Base-by-base conservation (phyloP, 2,888 invertebrate genomes). In the Hybos culiciformis region DNA sequence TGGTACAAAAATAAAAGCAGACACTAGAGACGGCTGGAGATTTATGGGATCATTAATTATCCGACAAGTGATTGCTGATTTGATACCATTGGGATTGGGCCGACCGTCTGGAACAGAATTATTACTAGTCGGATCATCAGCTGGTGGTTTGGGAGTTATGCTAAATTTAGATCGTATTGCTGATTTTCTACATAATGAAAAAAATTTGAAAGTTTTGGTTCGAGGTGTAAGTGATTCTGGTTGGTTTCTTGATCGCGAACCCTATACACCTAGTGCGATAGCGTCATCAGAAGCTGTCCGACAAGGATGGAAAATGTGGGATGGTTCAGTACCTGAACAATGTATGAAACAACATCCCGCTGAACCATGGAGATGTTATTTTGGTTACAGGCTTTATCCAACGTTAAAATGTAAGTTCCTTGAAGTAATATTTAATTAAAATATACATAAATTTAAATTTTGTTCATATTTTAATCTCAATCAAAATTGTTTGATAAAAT, bases 81-180 rank as follows among this genome's bases (percentile, higher is more conserved):
- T 75, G 8, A 63, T 74, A 26, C 70, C 67, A 3, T 54, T 68
- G 12, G 75, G 75, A 0, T 70, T 78, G 44, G 83, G 83, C 5
- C 70, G 85, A 31, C 69, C 72, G 43, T 74, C 78, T 46, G 80
- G 82, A 17, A 83, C 84, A 3, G 81, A 85, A 41, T 67, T 93
- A 17, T 69, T 92, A 23, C 69, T 93, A 37, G 83, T 85, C 15
- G 91, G 83, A 29, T 82, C 80, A 51, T 92, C 92, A 56, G 93
- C 93, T 19, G 93, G 93, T 3, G 93, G 87, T 2, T 80, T 87
- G 1, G 93, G 93, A n/a, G 92, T 92, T 15, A 81, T 93, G 77
- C 67, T 93, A 37, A 92, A 93, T 60, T 70, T 92, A 48, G 92
- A 93, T 66, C 74, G 80, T 8, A 78, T 91, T 1, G 76, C 83